A percentile compares a stretch with the other conserved stretches of the same genome.
Evolutionary conservation across 2,797 vertebrate genomes (phyloP).

Genomic region (Cottoperca gobio): DNA sequence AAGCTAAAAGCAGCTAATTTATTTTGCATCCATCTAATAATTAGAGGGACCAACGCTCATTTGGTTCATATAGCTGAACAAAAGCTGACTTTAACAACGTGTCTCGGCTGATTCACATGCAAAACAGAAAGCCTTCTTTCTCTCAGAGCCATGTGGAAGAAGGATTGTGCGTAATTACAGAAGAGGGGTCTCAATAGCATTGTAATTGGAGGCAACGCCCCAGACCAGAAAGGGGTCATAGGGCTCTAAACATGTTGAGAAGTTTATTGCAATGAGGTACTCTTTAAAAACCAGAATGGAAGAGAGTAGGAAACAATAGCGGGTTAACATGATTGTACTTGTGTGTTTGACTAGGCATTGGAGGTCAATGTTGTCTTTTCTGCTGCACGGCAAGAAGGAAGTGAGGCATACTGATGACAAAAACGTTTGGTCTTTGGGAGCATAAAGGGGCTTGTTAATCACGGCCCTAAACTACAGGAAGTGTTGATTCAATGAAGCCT

Average conservation of each 20-base stretch:
- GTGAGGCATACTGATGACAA: constrained; percentile 85
- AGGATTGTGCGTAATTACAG: constrained; percentile 77
- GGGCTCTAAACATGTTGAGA: constrained; percentile 75
- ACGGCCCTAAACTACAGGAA: constrained; percentile 85
- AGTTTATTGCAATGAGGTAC: constrained; percentile 76
- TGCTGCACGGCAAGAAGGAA: constrained; percentile 77
- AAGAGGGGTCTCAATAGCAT: constrained; percentile 70
- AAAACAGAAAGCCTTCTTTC: constrained; percentile 55
- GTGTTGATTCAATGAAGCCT: constrained; percentile 78
- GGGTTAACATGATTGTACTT: constrained; percentile 80
- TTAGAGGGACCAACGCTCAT: constrained; percentile 20
- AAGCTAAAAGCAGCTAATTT: constrained; percentile 37
- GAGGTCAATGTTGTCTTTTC: constrained; percentile 73
- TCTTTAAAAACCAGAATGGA: constrained; percentile 67
- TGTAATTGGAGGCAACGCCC: constrained; percentile 76
- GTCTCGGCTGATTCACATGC: constrained; percentile 67
- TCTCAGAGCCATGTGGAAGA: constrained; percentile 63
- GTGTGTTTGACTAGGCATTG: constrained; percentile 81
- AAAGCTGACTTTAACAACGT: constrained; percentile 60
- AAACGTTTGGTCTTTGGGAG: constrained; percentile 76
- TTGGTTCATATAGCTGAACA: constrained; percentile 51
- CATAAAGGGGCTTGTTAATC: constrained; percentile 87
- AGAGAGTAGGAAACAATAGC: constrained; percentile 75
- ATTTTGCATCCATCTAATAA: constrained; percentile 43
- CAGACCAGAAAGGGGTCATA: constrained; percentile 59